Base-by-base conservation (phyloP, 1,140 invertebrate species). In the Hestina assimilis region DNA sequence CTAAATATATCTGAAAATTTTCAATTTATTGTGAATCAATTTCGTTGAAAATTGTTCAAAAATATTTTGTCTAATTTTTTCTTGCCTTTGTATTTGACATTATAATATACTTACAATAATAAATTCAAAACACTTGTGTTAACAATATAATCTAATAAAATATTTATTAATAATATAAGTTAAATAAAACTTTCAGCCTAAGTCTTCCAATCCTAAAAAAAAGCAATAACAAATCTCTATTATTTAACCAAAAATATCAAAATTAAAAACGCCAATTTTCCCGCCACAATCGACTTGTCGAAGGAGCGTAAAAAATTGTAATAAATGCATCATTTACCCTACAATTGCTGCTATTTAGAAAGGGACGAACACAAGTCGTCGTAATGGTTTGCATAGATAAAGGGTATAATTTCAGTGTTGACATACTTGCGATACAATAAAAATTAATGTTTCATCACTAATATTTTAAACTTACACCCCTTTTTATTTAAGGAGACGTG, bases 1-100 rank as follows among this genome's bases (percentile, higher is more conserved):
- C 40, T 33, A 29, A 23, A 7, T 33, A 54, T 59, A 66, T 66
- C 63, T 66, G 40, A 26, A 65, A 61, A 40, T n/a, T n/a, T n/a
- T n/a, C n/a, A n/a, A n/a, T n/a, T n/a, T n/a, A n/a, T n/a, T n/a
- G n/a, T n/a, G n/a, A n/a, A n/a, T n/a, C n/a, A n/a, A n/a, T n/a
- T n/a, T n/a, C n/a, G n/a, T n/a, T n/a, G n/a, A n/a, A n/a, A n/a
- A n/a, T n/a, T n/a, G n/a, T n/a, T 11, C n/a, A n/a, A n/a, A n/a
- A n/a, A n/a, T n/a, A n/a, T n/a, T n/a, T n/a, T n/a, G n/a, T n/a
- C n/a, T n/a, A n/a, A n/a, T n/a, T n/a, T n/a, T n/a, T n/a, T n/a
- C n/a, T n/a, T n/a, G n/a, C n/a, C n/a, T n/a, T n/a, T n/a, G n/a
- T n/a, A n/a, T n/a, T 47, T 47, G 33, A 7, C 28, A 31, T 33